A percentile compares a stretch with the other conserved stretches of the same genome.
Conservation (phyloP, 2,888 invertebrate genomes). For the Ormyrus rosae region DNA sequence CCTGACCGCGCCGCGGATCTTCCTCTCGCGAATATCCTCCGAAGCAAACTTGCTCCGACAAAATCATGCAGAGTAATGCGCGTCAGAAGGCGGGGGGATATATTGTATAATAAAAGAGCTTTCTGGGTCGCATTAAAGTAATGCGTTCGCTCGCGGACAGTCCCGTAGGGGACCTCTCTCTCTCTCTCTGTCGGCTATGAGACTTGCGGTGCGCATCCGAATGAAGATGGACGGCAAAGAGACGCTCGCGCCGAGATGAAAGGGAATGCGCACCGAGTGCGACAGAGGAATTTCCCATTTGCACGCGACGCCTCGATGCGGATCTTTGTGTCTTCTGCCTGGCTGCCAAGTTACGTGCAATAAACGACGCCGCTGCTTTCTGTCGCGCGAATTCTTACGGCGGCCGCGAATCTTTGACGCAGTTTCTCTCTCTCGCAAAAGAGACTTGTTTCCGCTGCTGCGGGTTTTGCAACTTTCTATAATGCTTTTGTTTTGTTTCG, state of each 20-base stretch:
- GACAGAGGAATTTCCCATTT: slow-evolving; percentile 17
- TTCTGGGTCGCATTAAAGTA: slow-evolving; percentile 72
- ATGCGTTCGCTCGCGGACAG: slow-evolving; percentile 63
- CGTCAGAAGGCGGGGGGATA: slow-evolving; percentile 51
- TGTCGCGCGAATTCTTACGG: too few species aligned
- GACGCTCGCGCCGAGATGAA: slow-evolving; percentile 13
- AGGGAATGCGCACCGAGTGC: slow-evolving; percentile 7
- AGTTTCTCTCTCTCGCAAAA: not conserved
- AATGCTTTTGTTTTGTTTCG: too few species aligned
- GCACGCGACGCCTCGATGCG: not conserved
- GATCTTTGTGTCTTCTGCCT: not conserved
- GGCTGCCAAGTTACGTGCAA: not conserved
- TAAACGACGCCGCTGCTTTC: not conserved
- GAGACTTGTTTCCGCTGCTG: not conserved
- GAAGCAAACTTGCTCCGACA: too few species aligned
- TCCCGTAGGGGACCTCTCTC: slow-evolving; percentile 28
- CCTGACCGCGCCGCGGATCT: too few species aligned
- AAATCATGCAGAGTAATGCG: not conserved
- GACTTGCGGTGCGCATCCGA: not conserved
- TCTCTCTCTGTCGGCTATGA: not conserved
- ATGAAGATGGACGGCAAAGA: slow-evolving; percentile 13
- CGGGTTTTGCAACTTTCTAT: too few species aligned
- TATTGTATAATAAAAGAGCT: slow-evolving; percentile 69
- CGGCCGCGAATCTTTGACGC: too few species aligned
- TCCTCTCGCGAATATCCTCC: too few species aligned